Evolutionary conservation across 2,113 vertebrate genomes (phyloP), one percentile per base, ranked within the genome.

Genomic region (Cebus imitator): DNA sequence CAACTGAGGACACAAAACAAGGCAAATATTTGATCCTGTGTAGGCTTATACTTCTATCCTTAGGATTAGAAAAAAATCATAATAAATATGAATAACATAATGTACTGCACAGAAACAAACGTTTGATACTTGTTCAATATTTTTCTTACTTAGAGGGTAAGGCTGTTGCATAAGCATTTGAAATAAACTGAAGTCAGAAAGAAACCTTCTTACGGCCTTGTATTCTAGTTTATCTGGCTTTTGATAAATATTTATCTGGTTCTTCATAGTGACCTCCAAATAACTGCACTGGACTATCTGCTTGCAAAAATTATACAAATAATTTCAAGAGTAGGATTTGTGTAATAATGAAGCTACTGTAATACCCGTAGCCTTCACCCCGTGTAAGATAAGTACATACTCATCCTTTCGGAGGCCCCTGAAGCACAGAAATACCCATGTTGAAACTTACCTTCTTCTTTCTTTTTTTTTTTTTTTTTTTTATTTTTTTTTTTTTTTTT

Each of bases 241-340:
- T 82, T 89, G 75, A 88, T 96, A 96, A 98, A 96, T 97, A 97
- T 98, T 98, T 99, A 98, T 98, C 98, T 98, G 97, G 55, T 90
- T 25, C n/a, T 97, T 98, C 14, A 4, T 68, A 93, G 86, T 98
- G 98, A 98, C 99, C 98, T 98, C 98, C 98, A 98, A 94, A 97
- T 95, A 98, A 98, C 96, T 95, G 83, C 79, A 73, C 87, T 97
- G 83, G 94, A 97, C 97, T 97, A 98, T 98, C 97, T 94, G 89
- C 84, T 94, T 97, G 93, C 91, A 98, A 91, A 98, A 97, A 98
- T 97, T 97, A 95, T 43, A 93, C 89, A 95, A 93, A 96, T 96
- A 94, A 98, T 97, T 98, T 97, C 88, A 96, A 97, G 93, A 98
- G 93, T 96, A 98, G 97, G 96, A 64, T 90, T 48, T 94, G 81